Evolutionary conservation across 2,113 vertebrate species (phyloP).

Genomic region (Ceyx margarethae): DNA sequence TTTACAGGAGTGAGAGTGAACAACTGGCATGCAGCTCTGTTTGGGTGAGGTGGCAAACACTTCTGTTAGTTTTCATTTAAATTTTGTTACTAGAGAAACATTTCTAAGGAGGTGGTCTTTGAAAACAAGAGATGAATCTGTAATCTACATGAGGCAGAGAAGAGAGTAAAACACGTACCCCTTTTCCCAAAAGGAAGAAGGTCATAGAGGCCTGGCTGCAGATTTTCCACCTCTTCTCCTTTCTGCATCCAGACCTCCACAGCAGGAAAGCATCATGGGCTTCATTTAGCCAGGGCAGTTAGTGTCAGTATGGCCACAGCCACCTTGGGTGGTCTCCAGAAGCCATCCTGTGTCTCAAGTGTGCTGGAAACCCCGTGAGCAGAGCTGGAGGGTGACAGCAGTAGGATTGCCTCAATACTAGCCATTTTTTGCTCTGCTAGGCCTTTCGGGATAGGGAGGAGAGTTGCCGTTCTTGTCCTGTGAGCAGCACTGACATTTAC

Average conservation of each 20-base stretch:
- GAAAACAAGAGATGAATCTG: not conserved
- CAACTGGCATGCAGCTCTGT: not conserved
- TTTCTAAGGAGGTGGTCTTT: not conserved
- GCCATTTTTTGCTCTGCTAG: not conserved
- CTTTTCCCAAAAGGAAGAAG: not conserved
- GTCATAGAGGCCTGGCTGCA: not conserved
- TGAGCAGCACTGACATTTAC: not conserved
- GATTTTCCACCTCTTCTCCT: not conserved
- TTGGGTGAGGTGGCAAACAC: not conserved
- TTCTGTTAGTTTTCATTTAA: not conserved
- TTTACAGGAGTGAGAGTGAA: not conserved
- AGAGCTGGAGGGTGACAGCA: accelerated
- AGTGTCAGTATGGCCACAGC: not conserved
- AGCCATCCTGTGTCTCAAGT: not conserved
- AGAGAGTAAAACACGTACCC: not conserved
- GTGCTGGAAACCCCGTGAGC: not conserved
- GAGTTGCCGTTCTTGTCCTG: not conserved
- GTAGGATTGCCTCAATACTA: not conserved
- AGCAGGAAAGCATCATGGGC: not conserved
- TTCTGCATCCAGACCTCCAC: not conserved
- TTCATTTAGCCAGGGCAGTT: not conserved
- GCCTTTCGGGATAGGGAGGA: not conserved
- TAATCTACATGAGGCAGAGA: not conserved
- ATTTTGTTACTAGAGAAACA: not conserved
- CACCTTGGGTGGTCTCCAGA: not conserved